Evolutionary conservation across 2,797 vertebrate genomes (phyloP).

Genomic region (Okamejei kenojei): DNA sequence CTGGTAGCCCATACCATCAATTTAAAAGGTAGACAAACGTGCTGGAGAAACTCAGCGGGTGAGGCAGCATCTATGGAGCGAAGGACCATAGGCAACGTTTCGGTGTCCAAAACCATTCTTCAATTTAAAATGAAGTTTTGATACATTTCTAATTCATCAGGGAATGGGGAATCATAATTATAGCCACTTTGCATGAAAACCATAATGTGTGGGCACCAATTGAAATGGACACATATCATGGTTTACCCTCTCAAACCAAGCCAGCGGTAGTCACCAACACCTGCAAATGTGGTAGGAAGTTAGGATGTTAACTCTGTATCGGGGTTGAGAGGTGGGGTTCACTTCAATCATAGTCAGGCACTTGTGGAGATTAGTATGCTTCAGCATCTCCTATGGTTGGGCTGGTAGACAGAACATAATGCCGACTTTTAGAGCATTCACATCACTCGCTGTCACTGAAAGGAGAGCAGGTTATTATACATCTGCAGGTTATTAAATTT

Average conservation of each 20-base stretch:
- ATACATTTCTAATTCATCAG: background rate
- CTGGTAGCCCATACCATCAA: background rate
- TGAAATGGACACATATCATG: background rate
- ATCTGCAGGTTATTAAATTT: background rate
- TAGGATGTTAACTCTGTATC: background rate
- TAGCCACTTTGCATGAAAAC: background rate
- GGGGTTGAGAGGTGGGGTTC: background rate
- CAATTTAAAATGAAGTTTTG: background rate
- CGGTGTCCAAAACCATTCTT: no score
- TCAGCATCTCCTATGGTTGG: background rate
- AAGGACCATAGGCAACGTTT: no score
- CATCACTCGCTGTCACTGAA: background rate
- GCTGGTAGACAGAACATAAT: no score
- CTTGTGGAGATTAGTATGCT: background rate
- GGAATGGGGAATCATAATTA: background rate
- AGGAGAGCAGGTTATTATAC: background rate
- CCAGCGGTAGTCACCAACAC: background rate
- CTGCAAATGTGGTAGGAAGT: background rate
- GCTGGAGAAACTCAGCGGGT: no score
- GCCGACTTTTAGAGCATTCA: background rate
- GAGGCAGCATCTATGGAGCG: no score
- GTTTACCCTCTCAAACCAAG: background rate
- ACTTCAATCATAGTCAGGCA: background rate
- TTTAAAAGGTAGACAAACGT: background rate
- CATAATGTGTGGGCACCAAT: background rate